Percentiles rank a stretch among this genome's conserved stretches.
Evolutionary conservation across 2,888 invertebrate genomes (phyloP).

Genomic region (Watsonalla binaria): DNA sequence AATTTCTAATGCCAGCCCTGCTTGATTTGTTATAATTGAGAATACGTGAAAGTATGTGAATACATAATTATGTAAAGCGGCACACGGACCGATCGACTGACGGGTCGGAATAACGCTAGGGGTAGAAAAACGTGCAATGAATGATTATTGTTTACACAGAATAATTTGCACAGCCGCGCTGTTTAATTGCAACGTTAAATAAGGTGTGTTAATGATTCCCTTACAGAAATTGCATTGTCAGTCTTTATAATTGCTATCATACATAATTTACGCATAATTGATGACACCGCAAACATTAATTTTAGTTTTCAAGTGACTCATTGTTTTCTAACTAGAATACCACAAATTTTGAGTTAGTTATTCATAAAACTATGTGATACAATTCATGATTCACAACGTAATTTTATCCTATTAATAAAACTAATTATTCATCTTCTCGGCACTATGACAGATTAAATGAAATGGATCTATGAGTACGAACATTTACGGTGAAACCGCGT

Average conservation of each 20-base stretch:
- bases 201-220: slow-evolving; percentile 26
- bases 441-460: neutral
- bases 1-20: slow-evolving; percentile 3
- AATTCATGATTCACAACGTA: neutral
- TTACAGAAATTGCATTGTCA: slow-evolving; percentile 11
- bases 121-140: slow-evolving; percentile 34
- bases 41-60: neutral
- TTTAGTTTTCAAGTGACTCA: neutral
- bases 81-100: slow-evolving; percentile 14
- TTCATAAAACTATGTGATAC: neutral
- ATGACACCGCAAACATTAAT: neutral
- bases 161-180: slow-evolving; percentile 35
- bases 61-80: neutral
- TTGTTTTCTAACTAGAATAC: neutral
- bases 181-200: slow-evolving; percentile 36
- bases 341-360: neutral
- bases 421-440: neutral
- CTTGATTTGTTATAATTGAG: neutral
- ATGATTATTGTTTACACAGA: slow-evolving; percentile 39
- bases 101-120: slow-evolving; percentile 26
- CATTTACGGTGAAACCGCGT: neutral
- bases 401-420: neutral
- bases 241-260: slow-evolving; percentile 2
- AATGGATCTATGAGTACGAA: no score
- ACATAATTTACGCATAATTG: neutral